Conservation (phyloP, 2,888 invertebrate genomes). For the Timema podura region DNA sequence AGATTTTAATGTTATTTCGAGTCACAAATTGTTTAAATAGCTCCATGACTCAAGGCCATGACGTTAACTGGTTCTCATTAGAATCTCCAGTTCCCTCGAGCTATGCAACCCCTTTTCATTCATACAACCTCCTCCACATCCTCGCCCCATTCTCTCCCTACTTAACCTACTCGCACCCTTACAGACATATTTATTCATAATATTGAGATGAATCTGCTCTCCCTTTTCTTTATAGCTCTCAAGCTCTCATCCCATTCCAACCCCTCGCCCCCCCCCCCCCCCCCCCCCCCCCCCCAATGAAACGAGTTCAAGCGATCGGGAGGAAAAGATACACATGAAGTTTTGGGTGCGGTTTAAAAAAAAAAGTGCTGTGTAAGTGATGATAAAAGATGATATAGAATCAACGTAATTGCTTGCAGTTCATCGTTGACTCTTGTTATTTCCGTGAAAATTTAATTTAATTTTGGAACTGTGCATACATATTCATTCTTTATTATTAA, state of each 20-base stretch:
- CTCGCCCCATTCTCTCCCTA: neutral
- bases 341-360: too few relatives aligned
- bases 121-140: constrained; percentile 27
- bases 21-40: constrained; percentile 53
- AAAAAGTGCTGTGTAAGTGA: too few relatives aligned
- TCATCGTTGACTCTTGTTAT: too few relatives aligned
- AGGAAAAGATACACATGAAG: too few relatives aligned
- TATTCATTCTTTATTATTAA: too few relatives aligned
- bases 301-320: too few relatives aligned
- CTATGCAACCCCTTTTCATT: constrained; percentile 20
- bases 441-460: too few relatives aligned
- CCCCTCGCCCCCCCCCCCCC: neutral
- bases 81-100: constrained; percentile 38
- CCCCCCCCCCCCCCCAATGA: too few relatives aligned
- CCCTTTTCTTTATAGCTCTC: constrained; percentile 12
- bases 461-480: too few relatives aligned
- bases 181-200: constrained; percentile 50
- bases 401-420: too few relatives aligned
- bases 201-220: constrained; percentile 49
- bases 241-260: constrained; percentile 10
- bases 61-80: constrained; percentile 51
- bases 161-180: constrained; percentile 25
- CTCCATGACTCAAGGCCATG: constrained; percentile 49
- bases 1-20: constrained; percentile 53
- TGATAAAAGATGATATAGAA: too few relatives aligned